Percentiles rank a stretch among this genome's conserved stretches.
Evolutionary conservation across 2,113 vertebrate species (phyloP).

Genomic region (Eudyptes chrysolophus): DNA sequence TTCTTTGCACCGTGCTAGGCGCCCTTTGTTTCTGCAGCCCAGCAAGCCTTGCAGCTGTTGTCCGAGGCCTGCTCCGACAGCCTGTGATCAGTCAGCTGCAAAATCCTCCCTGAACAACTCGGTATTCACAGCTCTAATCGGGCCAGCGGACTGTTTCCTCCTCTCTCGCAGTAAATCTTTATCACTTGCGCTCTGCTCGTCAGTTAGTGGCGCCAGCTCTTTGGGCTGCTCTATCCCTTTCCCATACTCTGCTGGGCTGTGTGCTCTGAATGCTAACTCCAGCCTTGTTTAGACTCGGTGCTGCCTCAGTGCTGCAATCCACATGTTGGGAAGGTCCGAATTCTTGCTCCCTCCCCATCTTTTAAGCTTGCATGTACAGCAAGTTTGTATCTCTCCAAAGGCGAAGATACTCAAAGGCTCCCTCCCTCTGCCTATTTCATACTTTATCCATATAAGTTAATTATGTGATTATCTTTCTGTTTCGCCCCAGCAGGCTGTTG

Average conservation of each 20-base stretch:
- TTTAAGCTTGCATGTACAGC: neutral
- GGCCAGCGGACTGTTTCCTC: constrained; percentile 78
- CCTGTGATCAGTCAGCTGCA: constrained; percentile 83
- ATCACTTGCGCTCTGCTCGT: constrained; percentile 77
- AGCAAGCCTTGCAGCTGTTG: constrained; percentile 86
- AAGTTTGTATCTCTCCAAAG: neutral
- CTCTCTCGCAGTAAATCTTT: constrained; percentile 83
- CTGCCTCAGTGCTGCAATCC: neutral
- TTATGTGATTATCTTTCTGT: neutral
- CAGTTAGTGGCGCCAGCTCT: constrained; percentile 79
- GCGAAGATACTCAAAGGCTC: neutral
- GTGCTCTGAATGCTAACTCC: constrained; percentile 70
- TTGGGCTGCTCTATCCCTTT: constrained; percentile 68
- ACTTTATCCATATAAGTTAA: constrained; percentile 21
- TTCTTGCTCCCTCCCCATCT: neutral
- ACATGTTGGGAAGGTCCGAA: neutral
- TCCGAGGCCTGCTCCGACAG: constrained; percentile 79
- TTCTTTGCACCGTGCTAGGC: constrained; percentile 75
- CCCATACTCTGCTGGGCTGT: constrained; percentile 27
- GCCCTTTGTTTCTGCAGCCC: constrained; percentile 76
- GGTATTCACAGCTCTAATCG: constrained; percentile 80
- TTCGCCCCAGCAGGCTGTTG: neutral
- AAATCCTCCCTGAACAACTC: constrained; percentile 78
- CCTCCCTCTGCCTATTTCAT: neutral
- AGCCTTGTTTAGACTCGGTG: constrained; percentile 2